These are phyloP conservation scores for Podocnemis expansa DNA, from an alignment of 2,113 vertebrate genomes.

Conservation along the genomic window DNA sequence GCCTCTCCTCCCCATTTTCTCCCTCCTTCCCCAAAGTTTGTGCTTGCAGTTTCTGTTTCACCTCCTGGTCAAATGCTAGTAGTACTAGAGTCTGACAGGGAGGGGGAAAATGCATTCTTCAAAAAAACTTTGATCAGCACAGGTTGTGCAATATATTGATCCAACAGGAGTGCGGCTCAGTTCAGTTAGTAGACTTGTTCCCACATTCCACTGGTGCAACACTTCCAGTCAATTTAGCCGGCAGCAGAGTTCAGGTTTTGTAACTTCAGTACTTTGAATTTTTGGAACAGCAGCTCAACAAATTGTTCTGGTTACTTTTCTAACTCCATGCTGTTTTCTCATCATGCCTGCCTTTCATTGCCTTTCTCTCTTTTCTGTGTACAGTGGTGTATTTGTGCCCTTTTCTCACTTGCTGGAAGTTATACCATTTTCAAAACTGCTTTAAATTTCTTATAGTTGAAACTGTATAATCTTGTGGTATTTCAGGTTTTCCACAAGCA, in stretches of 20 bases:
- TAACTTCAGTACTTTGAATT: neutral
- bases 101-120: neutral
- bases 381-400: neutral
- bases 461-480: neutral
- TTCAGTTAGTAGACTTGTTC: neutral
- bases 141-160: neutral
- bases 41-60: neutral
- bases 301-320: neutral
- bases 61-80: neutral
- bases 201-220: rapidly evolving
- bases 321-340: neutral
- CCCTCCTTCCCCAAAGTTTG: neutral
- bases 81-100: neutral
- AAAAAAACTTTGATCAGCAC: neutral
- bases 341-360: neutral
- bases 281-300: neutral
- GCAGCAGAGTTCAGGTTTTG: neutral
- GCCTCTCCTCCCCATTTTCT: neutral
- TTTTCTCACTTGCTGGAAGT: neutral
- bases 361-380: neutral
- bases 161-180: neutral
- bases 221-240: rapidly evolving
- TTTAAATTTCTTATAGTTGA: neutral
- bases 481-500: neutral
- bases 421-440: neutral